Evolutionary conservation across 1,140 invertebrate species (phyloP).

Genomic region (Nephila pilipes): DNA sequence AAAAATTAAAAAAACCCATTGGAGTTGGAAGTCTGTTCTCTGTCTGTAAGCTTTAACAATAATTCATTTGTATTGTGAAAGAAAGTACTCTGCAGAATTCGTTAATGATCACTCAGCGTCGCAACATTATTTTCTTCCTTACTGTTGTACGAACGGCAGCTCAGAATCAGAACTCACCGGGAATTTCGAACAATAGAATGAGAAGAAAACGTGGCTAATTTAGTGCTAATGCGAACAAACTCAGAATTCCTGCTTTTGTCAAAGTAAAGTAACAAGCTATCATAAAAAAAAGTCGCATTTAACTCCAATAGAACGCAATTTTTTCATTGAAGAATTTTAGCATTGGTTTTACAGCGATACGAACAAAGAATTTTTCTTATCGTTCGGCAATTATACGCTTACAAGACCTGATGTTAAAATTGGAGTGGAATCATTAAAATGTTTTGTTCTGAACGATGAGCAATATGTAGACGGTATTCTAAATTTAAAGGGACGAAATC

Average conservation of each 20-base stretch:
- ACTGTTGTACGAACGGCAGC: neutral
- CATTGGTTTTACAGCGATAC: neutral
- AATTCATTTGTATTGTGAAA: neutral
- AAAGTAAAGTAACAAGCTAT: neutral
- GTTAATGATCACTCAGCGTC: neutral
- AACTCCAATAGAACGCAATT: neutral
- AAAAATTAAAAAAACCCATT: neutral
- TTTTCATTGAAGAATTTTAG: neutral
- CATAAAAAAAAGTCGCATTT: neutral
- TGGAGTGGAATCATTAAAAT: too few species aligned
- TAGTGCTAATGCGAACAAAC: neutral
- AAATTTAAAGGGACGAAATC: too few species aligned
- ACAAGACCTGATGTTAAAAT: too few species aligned
- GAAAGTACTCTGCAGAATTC: neutral
- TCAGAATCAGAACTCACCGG: neutral
- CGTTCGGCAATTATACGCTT: too few species aligned
- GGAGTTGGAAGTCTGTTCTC: neutral
- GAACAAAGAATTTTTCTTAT: neutral
- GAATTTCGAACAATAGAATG: neutral
- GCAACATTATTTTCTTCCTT: neutral
- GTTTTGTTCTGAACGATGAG: too few species aligned
- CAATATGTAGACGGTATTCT: too few species aligned
- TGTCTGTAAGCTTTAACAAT: neutral
- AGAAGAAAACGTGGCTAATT: neutral
- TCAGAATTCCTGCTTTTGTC: neutral